Percentiles rank a stretch among this genome's conserved stretches.
Evolutionary conservation across 2,888 invertebrate genomes (phyloP).

Genomic region (Lumbricus terrestris): DNA sequence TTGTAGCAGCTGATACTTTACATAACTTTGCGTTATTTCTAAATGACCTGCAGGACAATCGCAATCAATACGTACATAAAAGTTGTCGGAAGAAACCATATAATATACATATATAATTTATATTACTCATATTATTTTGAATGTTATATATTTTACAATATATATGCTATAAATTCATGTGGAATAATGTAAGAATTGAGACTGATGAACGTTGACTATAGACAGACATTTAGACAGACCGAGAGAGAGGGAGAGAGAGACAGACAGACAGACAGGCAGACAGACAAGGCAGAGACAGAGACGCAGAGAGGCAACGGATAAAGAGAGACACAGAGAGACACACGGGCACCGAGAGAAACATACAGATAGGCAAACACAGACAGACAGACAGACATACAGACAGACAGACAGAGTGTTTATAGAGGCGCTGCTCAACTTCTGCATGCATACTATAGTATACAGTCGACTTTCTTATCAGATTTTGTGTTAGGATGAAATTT

Average conservation of each 20-base stretch:
- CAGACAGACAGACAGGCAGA: background rate
- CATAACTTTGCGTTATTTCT: background rate
- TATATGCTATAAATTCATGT: background rate
- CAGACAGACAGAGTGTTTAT: background rate
- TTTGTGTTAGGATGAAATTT: background rate
- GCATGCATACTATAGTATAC: too few relatives aligned
- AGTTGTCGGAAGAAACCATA: background rate
- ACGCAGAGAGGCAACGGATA: slow-evolving; percentile 15
- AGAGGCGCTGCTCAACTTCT: background rate
- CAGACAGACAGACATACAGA: slow-evolving; percentile 17
- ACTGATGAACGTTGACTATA: background rate
- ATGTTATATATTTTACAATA: too few relatives aligned
- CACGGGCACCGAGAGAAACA: too few relatives aligned
- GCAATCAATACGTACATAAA: background rate
- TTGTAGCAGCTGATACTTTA: background rate
- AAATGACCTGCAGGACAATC: background rate
- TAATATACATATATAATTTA: background rate
- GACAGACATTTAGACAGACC: background rate
- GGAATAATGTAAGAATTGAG: background rate
- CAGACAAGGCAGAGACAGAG: slow-evolving; percentile 19
- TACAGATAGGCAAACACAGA: slow-evolving; percentile 19
- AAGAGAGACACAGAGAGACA: slow-evolving; percentile 21
- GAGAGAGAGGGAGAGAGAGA: background rate
- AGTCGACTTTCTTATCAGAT: background rate
- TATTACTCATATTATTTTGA: background rate